Base-by-base conservation (phyloP, 2,797 vertebrate species). In the Australoheros facetus region DNA sequence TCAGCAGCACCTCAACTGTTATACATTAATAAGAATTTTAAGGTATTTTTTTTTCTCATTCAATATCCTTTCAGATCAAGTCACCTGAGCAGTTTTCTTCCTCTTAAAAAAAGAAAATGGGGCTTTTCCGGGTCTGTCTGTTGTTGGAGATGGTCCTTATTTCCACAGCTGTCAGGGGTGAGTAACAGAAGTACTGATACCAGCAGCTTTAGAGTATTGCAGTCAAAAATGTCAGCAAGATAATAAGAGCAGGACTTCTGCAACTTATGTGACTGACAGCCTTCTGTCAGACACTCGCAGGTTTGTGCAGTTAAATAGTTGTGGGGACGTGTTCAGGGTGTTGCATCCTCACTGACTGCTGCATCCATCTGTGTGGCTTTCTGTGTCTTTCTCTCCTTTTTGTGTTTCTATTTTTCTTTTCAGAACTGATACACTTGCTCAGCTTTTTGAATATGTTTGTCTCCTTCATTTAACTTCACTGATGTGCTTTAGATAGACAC, bases 91-190 rank as follows among this genome's bases (percentile, higher is more conserved):
- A 0, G 56, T 64, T n/a, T 4, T 78, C 59, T 28, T 28, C 34
- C 8, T 23, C 17, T 19, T 13, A 53, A 2, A 26, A 26, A 77
- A 69, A 64, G 56, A 85, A 42, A 45, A 95, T 94, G 94, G 78
- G 90, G 53, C 70, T 92, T 71, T n/a, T 89, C 37, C 83, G 85
- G 83, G 23, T 87, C 26, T 80, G 51, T n/a, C 53, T 94, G 75
- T 5, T 92, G 80, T 74, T 93, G 80, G 81, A 93, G 85, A 82
- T 84, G 87, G 4, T 89, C n/a, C 58, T 90, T 81, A 83, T 85
- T 87, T 90, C 87, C 74, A 34, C 74, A 1, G 89, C 88, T 81
- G 94, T 87, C 60, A 87, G 94, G 53, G 93, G 94, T 95, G 82
- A 93, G 93, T 87, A 30, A 78, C 78, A 45, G 21, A 53, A 45